phyloP scores from a whole-genome alignment of 1,140 invertebrate genomes.

The Drosophila ogumai region DNA sequence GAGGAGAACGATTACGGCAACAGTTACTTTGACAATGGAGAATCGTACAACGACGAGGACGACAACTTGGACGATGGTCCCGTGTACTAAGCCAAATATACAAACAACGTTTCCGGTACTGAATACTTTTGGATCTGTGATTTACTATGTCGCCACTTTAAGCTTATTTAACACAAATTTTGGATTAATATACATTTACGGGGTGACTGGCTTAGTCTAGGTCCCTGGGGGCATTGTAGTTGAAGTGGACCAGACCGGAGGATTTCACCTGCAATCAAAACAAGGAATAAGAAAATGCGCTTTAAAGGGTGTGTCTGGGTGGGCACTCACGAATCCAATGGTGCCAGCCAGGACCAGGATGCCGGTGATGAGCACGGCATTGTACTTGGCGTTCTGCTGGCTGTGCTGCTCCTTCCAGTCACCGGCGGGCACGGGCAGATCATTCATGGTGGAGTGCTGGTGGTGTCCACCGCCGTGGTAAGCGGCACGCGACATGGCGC shows the following conservation, averaged over 20 bases:
- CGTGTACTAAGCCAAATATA: slow-evolving; percentile 86
- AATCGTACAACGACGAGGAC: slow-evolving; percentile 93
- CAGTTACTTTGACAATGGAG: slow-evolving; percentile 95
- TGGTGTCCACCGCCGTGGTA: slow-evolving; percentile 74
- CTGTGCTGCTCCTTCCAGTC: slow-evolving; percentile 90
- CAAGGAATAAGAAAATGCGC: neutral
- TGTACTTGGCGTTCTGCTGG: slow-evolving; percentile 88
- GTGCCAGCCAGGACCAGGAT: slow-evolving; percentile 86
- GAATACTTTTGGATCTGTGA: slow-evolving; percentile 55
- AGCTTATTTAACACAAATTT: slow-evolving; percentile 80
- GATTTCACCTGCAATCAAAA: slow-evolving; percentile 85
- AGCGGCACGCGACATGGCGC: slow-evolving; percentile 76
- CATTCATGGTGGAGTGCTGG: slow-evolving; percentile 88
- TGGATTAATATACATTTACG: slow-evolving; percentile 54
- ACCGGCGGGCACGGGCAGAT: slow-evolving; percentile 90
- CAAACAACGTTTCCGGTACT: slow-evolving; percentile 10
- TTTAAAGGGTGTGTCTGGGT: neutral
- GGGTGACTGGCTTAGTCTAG: slow-evolving; percentile 84
- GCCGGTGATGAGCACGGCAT: slow-evolving; percentile 88
- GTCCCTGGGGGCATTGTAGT: slow-evolving; percentile 87
- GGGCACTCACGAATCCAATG: slow-evolving; percentile 87
- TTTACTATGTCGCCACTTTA: slow-evolving; percentile 77
- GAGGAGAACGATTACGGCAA: slow-evolving; percentile 92
- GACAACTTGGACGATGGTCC: slow-evolving; percentile 93
- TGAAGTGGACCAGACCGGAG: slow-evolving; percentile 87